These are phyloP conservation scores for Drosophila repletoides DNA, from an alignment of 1,140 invertebrate species.

Conservation along the genomic window DNA sequence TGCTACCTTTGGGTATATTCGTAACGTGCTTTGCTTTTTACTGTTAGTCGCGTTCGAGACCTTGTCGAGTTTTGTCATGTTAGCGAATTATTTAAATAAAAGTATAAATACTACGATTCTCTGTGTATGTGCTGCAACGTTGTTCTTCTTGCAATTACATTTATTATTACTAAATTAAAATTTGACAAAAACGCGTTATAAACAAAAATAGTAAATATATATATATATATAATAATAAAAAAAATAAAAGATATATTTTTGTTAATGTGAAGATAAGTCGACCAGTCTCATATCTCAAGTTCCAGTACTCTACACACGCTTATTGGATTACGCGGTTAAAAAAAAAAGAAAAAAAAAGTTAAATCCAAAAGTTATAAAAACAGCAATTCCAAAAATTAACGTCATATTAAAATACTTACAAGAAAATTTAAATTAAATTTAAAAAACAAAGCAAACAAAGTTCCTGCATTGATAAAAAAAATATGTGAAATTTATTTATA, in stretches of 20 bases:
- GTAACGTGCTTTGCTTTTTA: conserved; percentile 81
- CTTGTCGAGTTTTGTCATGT: conserved; percentile 82
- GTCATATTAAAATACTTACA: conserved; percentile 34
- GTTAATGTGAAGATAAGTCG: conserved; percentile 79
- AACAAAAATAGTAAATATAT: conserved; percentile 9
- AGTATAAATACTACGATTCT: conserved; percentile 13
- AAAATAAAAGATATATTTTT: no score
- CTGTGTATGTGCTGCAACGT: conserved; percentile 29
- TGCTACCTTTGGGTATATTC: conserved; percentile 73
- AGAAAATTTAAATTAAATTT: conserved; percentile 18
- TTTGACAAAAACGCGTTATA: conserved; percentile 5
- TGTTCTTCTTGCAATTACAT: conserved; percentile 24
- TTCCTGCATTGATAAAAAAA: conserved; percentile 56
- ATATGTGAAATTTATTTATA: conserved; percentile 13
- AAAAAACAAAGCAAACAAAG: conserved; percentile 60
- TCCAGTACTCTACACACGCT: conserved; percentile 43
- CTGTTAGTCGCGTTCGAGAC: conserved; percentile 82
- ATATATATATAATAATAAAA: conserved; percentile 11
- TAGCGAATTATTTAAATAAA: conserved; percentile 58
- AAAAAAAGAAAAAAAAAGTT: conserved; percentile 19
- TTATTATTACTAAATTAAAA: conserved; percentile 19
- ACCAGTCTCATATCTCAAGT: conserved; percentile 35
- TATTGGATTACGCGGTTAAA: conserved; percentile 72
- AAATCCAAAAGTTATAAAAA: conserved; percentile 37
- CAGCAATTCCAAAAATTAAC: conserved; percentile 43